Percentiles rank a stretch among this genome's conserved stretches.
Conservation (phyloP, 2,113 vertebrate species). For the Psilopsiagon aymara region DNA sequence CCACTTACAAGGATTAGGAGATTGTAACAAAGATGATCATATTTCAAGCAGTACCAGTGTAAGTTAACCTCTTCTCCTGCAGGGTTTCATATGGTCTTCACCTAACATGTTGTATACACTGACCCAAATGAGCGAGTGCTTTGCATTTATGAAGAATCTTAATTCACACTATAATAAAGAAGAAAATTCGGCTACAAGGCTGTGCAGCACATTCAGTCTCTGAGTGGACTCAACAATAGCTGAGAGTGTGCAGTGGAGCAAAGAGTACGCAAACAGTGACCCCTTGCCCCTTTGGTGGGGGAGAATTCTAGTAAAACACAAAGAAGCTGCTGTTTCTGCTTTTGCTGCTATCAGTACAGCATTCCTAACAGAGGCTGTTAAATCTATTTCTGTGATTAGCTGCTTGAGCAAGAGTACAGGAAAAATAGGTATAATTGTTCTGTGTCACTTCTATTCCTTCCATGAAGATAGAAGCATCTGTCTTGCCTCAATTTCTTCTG, state of each 20-base stretch:
- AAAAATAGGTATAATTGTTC: neutral
- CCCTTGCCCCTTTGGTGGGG: neutral
- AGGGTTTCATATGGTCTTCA: neutral
- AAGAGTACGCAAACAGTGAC: conserved; percentile 54
- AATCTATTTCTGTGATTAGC: neutral
- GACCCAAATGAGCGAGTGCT: neutral
- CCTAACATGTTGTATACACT: fast-evolving
- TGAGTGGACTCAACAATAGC: conserved; percentile 8
- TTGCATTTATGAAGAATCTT: neutral
- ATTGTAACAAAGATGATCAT: conserved; percentile 48
- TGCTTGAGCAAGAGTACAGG: neutral
- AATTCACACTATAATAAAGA: neutral
- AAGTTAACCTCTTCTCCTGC: neutral
- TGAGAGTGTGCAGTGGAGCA: conserved; percentile 46
- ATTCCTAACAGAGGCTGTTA: neutral
- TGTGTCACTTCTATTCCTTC: neutral
- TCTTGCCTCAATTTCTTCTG: neutral
- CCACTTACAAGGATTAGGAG: conserved; percentile 63
- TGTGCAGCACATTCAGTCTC: neutral
- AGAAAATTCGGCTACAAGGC: neutral
- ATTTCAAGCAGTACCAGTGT: neutral
- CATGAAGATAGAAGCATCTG: neutral
- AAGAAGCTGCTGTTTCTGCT: conserved; percentile 60
- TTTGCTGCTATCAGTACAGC: neutral
- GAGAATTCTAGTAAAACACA: conserved; percentile 40